phyloP scores from a whole-genome alignment of 1,140 invertebrate genomes.

The Cyclina sinensis region DNA sequence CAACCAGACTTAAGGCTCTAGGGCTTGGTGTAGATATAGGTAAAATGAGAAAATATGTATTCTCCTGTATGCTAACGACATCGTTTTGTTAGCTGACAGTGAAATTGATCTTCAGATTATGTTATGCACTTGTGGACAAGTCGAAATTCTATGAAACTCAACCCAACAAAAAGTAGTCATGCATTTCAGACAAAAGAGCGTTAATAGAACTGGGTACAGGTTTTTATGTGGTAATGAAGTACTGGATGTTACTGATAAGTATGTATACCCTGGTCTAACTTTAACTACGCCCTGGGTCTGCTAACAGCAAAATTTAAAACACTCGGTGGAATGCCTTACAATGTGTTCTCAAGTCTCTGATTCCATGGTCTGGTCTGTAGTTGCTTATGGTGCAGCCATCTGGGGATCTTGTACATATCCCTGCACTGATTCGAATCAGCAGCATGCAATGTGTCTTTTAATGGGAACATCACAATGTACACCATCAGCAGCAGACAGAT shows the following conservation, averaged over 20 bases:
- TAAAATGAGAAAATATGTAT: slow-evolving; percentile 30
- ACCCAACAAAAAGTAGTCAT: no score
- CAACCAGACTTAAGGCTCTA: neutral
- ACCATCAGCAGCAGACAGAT: neutral
- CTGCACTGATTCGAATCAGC: slow-evolving; percentile 27
- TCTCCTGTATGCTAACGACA: neutral
- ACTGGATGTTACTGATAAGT: no score
- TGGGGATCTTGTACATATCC: slow-evolving; percentile 4
- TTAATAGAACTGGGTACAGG: no score
- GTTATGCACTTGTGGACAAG: no score
- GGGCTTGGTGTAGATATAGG: neutral
- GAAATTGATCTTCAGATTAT: neutral
- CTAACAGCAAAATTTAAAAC: slow-evolving; percentile 24
- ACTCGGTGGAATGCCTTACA: slow-evolving; percentile 31
- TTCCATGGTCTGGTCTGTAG: slow-evolving; percentile 19
- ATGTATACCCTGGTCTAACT: no score
- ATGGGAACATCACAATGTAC: neutral
- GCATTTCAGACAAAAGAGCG: no score
- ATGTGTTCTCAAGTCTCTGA: slow-evolving; percentile 33
- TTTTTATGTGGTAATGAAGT: no score
- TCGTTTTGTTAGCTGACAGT: neutral
- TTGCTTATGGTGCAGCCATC: slow-evolving; percentile 25
- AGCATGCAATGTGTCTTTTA: slow-evolving; percentile 10
- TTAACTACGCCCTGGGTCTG: neutral
- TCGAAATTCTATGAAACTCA: no score